Evolutionary conservation across 2,113 vertebrate species (phyloP).

Genomic region (Oreochromis tanganicae): DNA sequence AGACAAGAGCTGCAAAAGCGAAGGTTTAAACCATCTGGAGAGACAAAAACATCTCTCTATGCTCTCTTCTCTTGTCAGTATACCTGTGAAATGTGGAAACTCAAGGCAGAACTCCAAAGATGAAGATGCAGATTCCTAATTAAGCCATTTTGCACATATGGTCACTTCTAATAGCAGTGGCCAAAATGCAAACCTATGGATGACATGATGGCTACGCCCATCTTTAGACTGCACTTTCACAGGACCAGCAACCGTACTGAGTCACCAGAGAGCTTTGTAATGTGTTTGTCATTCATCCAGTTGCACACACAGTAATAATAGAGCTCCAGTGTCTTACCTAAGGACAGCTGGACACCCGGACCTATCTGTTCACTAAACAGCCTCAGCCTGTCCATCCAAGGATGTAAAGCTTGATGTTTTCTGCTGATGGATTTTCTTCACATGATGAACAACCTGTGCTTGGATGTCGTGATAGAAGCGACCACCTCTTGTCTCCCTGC

Average conservation of each 20-base stretch:
- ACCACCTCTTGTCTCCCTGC: neutral
- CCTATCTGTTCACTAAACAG: neutral
- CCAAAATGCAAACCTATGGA: neutral
- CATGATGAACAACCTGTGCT: neutral
- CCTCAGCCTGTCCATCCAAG: neutral
- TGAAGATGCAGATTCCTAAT: neutral
- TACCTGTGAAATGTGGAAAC: neutral
- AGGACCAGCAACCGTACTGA: neutral
- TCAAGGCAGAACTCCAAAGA: neutral
- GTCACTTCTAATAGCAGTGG: rapidly evolving
- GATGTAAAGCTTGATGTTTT: neutral
- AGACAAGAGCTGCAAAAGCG: neutral
- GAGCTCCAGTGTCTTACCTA: neutral
- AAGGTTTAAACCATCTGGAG: neutral
- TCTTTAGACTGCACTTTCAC: neutral
- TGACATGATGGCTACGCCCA: too few species aligned
- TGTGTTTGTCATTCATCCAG: neutral
- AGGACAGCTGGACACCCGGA: neutral
- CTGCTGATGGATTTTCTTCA: neutral
- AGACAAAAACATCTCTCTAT: rapidly evolving
- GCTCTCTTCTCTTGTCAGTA: neutral
- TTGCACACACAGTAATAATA: neutral
- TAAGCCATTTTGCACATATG: neutral
- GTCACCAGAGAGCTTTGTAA: neutral
- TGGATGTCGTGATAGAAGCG: neutral